Evolutionary conservation across 2,113 vertebrate genomes (phyloP).

Genomic region (Mustela lutreola): DNA sequence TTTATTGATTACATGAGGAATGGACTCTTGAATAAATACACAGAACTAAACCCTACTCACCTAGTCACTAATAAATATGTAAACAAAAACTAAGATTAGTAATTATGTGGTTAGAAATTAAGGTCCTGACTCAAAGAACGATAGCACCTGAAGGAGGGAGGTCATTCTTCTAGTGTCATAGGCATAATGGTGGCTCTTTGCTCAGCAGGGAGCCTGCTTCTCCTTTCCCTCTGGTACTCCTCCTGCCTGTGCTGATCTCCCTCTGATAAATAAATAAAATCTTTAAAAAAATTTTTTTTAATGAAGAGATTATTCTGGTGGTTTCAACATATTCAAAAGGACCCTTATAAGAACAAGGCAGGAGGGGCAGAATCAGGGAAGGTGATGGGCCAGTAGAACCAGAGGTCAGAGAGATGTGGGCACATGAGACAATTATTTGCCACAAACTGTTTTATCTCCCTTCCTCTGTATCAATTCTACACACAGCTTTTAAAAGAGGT

Average conservation of each 20-base stretch:
- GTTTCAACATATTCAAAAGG: not conserved
- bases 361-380: not conserved
- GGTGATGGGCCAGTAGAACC: fast-evolving
- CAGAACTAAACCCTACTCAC: not conserved
- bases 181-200: not conserved
- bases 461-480: not conserved
- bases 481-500: not conserved
- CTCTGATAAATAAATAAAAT: too few species aligned
- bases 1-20: not conserved
- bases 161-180: not conserved
- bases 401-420: not conserved
- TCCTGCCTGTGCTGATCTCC: too few species aligned
- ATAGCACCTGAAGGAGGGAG: not conserved
- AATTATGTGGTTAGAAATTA: not conserved
- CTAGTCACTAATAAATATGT: not conserved
- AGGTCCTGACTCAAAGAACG: not conserved
- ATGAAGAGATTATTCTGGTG: not conserved
- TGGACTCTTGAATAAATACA: not conserved
- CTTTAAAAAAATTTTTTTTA: not conserved
- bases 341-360: not conserved
- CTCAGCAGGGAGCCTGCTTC: too few species aligned
- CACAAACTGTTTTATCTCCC: not conserved
- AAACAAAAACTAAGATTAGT: not conserved
- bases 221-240: too few species aligned
- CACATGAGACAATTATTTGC: not conserved